phyloP scores from a whole-genome alignment of 1,140 invertebrate genomes.

The Schlechtendalia chinensis region DNA sequence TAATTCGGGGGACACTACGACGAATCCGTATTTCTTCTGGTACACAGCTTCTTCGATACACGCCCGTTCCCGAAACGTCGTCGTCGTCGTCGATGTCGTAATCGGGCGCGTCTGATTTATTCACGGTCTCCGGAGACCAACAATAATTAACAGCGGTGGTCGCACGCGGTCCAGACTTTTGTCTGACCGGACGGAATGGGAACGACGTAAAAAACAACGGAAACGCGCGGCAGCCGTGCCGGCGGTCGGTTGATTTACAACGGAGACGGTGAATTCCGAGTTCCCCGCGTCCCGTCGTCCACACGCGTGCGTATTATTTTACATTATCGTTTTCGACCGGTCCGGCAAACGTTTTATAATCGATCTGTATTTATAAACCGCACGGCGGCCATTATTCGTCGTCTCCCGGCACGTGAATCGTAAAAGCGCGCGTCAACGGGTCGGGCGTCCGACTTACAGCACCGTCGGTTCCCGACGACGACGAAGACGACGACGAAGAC shows the following conservation, averaged over 20 bases:
- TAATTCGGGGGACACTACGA: no score
- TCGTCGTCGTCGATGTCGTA: background rate
- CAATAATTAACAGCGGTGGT: background rate
- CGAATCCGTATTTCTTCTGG: no score
- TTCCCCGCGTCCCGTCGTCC: background rate
- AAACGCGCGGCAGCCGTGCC: background rate
- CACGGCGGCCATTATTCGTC: no score
- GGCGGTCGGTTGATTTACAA: constrained; percentile 3
- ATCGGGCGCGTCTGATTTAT: no score
- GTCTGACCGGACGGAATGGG: no score
- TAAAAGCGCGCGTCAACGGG: no score
- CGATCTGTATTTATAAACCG: constrained; percentile 3
- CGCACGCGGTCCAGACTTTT: background rate
- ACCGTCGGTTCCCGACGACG: no score
- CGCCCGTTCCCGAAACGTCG: background rate
- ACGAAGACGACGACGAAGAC: no score
- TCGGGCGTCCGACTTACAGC: no score
- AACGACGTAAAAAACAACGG: background rate
- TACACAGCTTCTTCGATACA: background rate
- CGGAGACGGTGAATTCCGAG: background rate
- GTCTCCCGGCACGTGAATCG: no score
- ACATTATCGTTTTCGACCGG: constrained; percentile 8
- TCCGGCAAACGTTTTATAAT: constrained; percentile 37
- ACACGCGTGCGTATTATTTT: background rate
- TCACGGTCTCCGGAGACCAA: background rate